Evolutionary conservation across 1,140 invertebrate genomes (phyloP), one percentile per base, ranked within the genome.

Genomic region (Macrosteles quadrilineatus): DNA sequence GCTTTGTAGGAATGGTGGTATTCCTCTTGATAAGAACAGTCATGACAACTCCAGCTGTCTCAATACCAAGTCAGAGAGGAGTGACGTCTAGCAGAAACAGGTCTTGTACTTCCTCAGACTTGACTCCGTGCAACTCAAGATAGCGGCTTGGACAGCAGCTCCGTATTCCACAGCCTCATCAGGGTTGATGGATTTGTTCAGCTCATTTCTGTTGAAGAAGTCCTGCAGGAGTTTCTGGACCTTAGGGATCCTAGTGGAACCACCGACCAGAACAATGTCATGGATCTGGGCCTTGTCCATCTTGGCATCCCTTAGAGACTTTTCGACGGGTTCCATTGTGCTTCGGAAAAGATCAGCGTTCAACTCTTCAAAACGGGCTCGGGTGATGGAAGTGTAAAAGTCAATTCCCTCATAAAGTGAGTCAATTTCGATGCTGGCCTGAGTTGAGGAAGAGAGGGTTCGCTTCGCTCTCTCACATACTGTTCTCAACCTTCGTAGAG

Each of bases 31-130:
- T 97, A 1, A 98, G 84, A 6, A 91, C 88, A 50, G 95, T 98
- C 96, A 98, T 98, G 66, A 98, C 95, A 78, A 96, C 96, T 62
- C 96, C 96, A 73, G 95, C 96, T 19, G 96, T 98, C 81, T 98
- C 96, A 77, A 98, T 98, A 87, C 96, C 97, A 76, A 98, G 83
- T 11, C 96, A 98, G 74, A 98, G 80, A 0, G 97, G 96, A 31
- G 96, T 92, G 29, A 98, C 96, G 78, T 98, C 97, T 40, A 98
- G 85, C 72, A 98, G 84, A 25, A 98, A 81, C 71, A 98, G 80
- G 81, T 98, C 95, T 75, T 93, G 92, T 2, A 90, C 94, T 77
- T 92, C 91, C 79, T 98, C 94, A 23, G 93, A 95, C 78, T 96
- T 97, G 81, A 98, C 95, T 69, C 96, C 97, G 77, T 92, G 91